These are phyloP conservation scores for Pipistrellus pipistrellus DNA, from an alignment of 2,797 vertebrate species.

Conservation along the genomic window DNA sequence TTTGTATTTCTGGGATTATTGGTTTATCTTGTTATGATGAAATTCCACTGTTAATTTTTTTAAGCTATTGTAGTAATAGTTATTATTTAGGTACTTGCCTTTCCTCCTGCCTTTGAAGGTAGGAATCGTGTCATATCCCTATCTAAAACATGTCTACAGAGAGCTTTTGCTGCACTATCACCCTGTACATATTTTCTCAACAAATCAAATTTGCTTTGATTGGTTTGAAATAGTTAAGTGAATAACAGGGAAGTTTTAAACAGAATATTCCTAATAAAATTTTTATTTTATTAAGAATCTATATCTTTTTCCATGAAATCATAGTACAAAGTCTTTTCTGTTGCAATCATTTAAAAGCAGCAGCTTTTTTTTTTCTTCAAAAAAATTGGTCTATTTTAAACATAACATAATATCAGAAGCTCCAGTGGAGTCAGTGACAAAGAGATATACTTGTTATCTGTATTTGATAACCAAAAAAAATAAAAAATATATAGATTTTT, in stretches of 20 bases:
- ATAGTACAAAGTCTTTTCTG: background rate
- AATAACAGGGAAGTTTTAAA: background rate
- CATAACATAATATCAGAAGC: slow-evolving; percentile 14
- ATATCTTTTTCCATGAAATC: background rate
- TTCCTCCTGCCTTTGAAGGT: background rate
- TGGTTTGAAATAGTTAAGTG: slow-evolving; percentile 15
- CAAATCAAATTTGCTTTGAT: slow-evolving; percentile 37
- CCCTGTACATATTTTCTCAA: background rate
- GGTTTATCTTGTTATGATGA: slow-evolving; percentile 9
- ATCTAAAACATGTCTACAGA: too few species aligned
- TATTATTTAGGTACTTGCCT: background rate
- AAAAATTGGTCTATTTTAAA: background rate
- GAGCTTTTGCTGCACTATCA: background rate
- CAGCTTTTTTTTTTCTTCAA: background rate
- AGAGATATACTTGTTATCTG: slow-evolving; percentile 1
- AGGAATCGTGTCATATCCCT: background rate
- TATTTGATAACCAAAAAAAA: slow-evolving; percentile 48
- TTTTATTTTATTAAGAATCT: slow-evolving; percentile 54
- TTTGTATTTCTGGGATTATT: background rate
- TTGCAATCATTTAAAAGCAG: slow-evolving; percentile 41
- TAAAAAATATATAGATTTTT: background rate
- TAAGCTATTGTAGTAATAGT: background rate
- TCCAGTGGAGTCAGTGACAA: background rate
- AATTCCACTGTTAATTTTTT: background rate
- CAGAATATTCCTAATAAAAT: slow-evolving; percentile 24